phyloP scores from a whole-genome alignment of 1,140 invertebrate genomes.

The Leptinotarsa undecemlineata region DNA sequence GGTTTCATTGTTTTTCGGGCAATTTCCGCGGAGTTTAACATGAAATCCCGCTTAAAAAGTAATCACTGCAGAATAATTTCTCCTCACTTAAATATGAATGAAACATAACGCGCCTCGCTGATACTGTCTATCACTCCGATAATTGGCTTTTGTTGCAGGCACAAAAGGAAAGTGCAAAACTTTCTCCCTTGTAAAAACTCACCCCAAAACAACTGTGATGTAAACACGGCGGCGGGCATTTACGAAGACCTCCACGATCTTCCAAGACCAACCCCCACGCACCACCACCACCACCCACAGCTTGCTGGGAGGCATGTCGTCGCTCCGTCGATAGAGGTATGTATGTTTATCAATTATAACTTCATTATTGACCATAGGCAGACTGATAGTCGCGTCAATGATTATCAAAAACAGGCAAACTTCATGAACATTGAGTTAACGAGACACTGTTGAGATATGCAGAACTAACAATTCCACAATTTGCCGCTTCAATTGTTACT shows the following conservation, averaged over 20 bases:
- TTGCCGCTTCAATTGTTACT: no score
- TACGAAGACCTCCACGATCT: slow-evolving; percentile 68
- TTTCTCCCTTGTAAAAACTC: slow-evolving; percentile 71
- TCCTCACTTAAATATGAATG: background rate
- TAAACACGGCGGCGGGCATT: slow-evolving; percentile 54
- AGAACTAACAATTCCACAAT: no score
- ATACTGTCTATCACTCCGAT: background rate
- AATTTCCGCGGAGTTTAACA: background rate
- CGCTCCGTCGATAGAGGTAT: slow-evolving; percentile 62
- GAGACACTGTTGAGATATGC: no score
- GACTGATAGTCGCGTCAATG: no score
- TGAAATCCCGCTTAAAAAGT: slow-evolving; percentile 3
- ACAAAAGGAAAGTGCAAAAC: slow-evolving; percentile 74
- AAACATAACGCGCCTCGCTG: background rate
- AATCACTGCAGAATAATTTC: background rate
- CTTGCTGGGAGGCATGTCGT: slow-evolving; percentile 56
- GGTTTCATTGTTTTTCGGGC: background rate
- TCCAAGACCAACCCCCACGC: slow-evolving; percentile 56
- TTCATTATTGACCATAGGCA: background rate
- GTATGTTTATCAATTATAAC: slow-evolving; percentile 27
- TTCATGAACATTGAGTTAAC: no score
- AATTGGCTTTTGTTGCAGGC: slow-evolving; percentile 60
- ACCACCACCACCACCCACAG: slow-evolving; percentile 48
- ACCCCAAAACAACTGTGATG: slow-evolving; percentile 60
- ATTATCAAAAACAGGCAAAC: no score